Evolutionary conservation across 53 echinoderm and acorn worm genomes (phyloP), one percentile per base, ranked within the genome.

Genomic region (Apostichopus leukothele): DNA sequence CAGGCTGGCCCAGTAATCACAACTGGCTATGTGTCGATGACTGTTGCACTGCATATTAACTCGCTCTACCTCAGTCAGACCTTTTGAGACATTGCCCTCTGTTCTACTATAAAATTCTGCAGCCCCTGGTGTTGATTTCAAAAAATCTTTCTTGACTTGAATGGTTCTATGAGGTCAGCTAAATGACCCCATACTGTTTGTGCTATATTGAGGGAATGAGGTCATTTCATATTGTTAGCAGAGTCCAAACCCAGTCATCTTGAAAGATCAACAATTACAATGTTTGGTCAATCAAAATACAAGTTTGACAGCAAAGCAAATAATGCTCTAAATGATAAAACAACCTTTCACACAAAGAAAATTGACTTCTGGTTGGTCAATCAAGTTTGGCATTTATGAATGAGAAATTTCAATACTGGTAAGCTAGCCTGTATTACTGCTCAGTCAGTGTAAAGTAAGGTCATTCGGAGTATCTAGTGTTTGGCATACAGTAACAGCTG

Each of bases 141-240:
- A 39, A 39, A 27, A 39, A 39, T 39, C 39, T 39, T 39, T 39
- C 39, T 39, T 39, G 39, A 39, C 39, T 39, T 39, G 39, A 39
- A 39, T 39, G 7, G 7, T 79, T 79, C 8, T 51, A 50, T 18
- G 16, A 79, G 79, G 79, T 79, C 79, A 79, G 19, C 39, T 13
- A 79, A 53, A 51, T 79, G 79, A 79, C 79, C 79, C 54, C 54
- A 39, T 53, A 79, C 77, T 77, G 77, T 77, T 77, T 77, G 50
- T 50, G 51, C 50, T 79, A 79, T 51, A 79, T 79, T 51, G 14
- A 53, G 79, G 52, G n/a, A 52, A 79, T 79, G 79, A 51, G 79
- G 79, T 53, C 79, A 79, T 79, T 79, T 39, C 0, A 63, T 63
- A 13, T 63, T 63, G 16, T 63, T 13, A 63, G 63, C 63, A 63